A percentile compares a stretch with the other conserved stretches of the same genome.
Conservation (phyloP, 1,140 invertebrate genomes). For the Aphidius ervi region DNA sequence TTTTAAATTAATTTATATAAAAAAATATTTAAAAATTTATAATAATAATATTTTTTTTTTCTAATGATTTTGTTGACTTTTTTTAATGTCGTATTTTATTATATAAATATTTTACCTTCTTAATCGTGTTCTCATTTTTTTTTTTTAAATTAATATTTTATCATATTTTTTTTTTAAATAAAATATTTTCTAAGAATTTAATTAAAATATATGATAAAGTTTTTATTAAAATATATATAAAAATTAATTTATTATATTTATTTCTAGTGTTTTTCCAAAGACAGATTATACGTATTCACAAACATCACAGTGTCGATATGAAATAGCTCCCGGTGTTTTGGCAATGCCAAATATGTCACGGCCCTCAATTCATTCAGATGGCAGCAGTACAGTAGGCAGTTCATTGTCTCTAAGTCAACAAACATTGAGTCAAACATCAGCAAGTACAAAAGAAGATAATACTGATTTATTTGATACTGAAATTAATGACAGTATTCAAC, state of each 20-base stretch:
- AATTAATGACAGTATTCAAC: conserved; percentile 21
- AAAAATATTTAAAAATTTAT: too few species aligned
- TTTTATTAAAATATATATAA: too few species aligned
- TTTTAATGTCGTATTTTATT: too few species aligned
- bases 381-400: conserved; percentile 30
- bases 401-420: conserved; percentile 33
- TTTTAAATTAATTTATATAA: too few species aligned
- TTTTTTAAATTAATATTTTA: too few species aligned
- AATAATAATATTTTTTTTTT: too few species aligned
- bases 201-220: background rate
- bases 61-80: too few species aligned
- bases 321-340: conserved; percentile 70
- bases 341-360: conserved; percentile 81
- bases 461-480: conserved; percentile 23
- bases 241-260: background rate
- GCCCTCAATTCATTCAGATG: conserved; percentile 52
- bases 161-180: too few species aligned
- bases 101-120: too few species aligned
- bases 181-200: background rate
- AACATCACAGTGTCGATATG: conserved; percentile 69
- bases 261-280: conserved; percentile 69
- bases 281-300: conserved; percentile 78
- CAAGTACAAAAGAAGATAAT: conserved; percentile 24
- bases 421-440: conserved; percentile 32
- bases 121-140: too few species aligned